These are phyloP conservation scores for Macrostomum cliftonense DNA, from an alignment of 2,888 invertebrate genomes.

Conservation along the genomic window DNA sequence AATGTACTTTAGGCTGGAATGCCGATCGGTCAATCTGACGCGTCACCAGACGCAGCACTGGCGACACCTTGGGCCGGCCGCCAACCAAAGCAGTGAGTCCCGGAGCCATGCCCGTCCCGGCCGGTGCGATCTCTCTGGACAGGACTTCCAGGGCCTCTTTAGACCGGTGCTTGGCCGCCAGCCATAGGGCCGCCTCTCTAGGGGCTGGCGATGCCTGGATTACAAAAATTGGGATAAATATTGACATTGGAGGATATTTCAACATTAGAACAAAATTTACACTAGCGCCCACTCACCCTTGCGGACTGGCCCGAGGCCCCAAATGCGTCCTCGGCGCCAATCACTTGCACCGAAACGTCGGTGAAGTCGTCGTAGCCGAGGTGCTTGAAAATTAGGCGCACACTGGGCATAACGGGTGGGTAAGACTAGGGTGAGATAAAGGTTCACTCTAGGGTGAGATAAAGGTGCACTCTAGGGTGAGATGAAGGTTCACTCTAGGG, in stretches of 20 bases:
- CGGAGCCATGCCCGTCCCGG: constrained; percentile 43
- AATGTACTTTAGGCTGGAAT: background rate
- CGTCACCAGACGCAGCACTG: no score
- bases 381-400: constrained; percentile 23
- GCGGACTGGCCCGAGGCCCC: constrained; percentile 27
- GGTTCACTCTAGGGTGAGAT: no score
- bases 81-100: constrained; percentile 39
- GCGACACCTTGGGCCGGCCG: constrained; percentile 39
- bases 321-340: constrained; percentile 39
- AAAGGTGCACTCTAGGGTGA: no score
- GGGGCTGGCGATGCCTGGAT: constrained; percentile 15
- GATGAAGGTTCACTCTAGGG: no score
- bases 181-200: constrained; percentile 39
- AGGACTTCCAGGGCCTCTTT: constrained; percentile 39
- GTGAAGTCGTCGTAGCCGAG: constrained; percentile 35
- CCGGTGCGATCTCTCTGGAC: constrained; percentile 40
- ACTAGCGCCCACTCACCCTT: constrained; percentile 10
- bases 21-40: no score
- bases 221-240: background rate
- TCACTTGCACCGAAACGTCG: constrained; percentile 32
- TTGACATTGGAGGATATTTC: background rate
- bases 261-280: no score
- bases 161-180: constrained; percentile 39
- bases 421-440: no score
- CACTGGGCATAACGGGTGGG: constrained; percentile 17